Conservation (phyloP, 2,888 invertebrate species). For the Trachelus tabidus region DNA sequence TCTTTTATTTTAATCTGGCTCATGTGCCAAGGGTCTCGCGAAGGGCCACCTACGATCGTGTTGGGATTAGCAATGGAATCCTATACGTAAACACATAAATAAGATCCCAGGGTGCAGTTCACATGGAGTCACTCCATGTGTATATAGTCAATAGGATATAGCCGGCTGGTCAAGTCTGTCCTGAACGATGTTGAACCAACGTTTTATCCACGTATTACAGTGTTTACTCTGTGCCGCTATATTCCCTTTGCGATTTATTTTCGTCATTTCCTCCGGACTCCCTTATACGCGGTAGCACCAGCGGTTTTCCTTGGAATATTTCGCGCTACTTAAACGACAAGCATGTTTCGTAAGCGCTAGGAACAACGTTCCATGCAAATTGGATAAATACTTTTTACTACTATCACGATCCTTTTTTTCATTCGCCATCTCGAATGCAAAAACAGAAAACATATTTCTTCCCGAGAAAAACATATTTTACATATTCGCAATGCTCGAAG, state of each 20-base stretch:
- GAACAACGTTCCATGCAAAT: not conserved
- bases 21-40: not conserved
- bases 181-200: not conserved
- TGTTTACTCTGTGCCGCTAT: not conserved
- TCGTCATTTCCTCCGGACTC: not conserved
- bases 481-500: not conserved
- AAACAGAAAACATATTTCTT: not conserved
- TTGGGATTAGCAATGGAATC: constrained; percentile 20
- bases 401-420: not conserved
- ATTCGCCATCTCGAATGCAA: not conserved
- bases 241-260: not conserved
- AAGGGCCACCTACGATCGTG: constrained; percentile 15
- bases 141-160: not conserved
- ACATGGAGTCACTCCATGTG: not conserved
- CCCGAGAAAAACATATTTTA: not conserved
- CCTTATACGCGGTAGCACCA: not conserved
- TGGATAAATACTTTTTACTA: not conserved
- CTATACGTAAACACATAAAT: constrained; percentile 23
- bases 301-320: constrained; percentile 32
- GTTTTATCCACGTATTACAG: not conserved
- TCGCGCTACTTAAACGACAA: constrained; percentile 18
- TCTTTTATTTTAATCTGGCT: not conserved
- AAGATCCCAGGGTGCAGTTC: constrained; percentile 5
- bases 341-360: constrained; percentile 13
- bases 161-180: not conserved